These are phyloP conservation scores for Myoxocephalus aenaeus DNA, from an alignment of 2,797 vertebrate species.

Conservation along the genomic window DNA sequence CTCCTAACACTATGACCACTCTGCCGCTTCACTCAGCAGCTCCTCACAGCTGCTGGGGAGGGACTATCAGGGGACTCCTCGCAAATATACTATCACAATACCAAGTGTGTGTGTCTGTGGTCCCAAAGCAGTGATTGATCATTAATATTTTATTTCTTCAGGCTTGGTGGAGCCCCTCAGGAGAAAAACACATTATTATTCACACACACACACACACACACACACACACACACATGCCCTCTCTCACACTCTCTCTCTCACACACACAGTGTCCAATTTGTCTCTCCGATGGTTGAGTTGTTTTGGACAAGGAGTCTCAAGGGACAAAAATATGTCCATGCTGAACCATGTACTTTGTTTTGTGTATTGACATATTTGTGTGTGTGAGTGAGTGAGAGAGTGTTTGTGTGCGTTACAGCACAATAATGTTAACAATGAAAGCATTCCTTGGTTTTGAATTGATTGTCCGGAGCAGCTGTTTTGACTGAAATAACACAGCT, in stretches of 20 bases:
- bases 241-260: constrained; percentile 16
- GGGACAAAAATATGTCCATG: constrained; percentile 29
- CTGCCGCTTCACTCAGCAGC: too few relatives aligned
- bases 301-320: constrained; percentile 47
- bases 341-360: constrained; percentile 15
- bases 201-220: constrained; percentile 51
- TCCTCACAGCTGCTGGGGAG: constrained; percentile 29
- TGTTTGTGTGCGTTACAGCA: too few relatives aligned
- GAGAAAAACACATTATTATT: constrained; percentile 74
- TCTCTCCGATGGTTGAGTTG: constrained; percentile 35
- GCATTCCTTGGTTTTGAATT: too few relatives aligned
- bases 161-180: constrained; percentile 59
- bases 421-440: too few relatives aligned
- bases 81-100: constrained; percentile 36
- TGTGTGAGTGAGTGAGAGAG: too few relatives aligned
- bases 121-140: constrained; percentile 74
- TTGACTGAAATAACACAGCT: neutral
- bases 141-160: constrained; percentile 77
- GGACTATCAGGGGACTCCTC: constrained; percentile 41
- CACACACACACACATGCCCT: neutral
- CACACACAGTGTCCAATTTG: constrained; percentile 49
- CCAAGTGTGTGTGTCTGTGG: neutral
- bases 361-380: neutral
- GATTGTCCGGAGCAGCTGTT: neutral
- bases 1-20: too few relatives aligned